Base-by-base conservation (phyloP, 2,888 invertebrate species). In the Sarcophaga variegata region DNA sequence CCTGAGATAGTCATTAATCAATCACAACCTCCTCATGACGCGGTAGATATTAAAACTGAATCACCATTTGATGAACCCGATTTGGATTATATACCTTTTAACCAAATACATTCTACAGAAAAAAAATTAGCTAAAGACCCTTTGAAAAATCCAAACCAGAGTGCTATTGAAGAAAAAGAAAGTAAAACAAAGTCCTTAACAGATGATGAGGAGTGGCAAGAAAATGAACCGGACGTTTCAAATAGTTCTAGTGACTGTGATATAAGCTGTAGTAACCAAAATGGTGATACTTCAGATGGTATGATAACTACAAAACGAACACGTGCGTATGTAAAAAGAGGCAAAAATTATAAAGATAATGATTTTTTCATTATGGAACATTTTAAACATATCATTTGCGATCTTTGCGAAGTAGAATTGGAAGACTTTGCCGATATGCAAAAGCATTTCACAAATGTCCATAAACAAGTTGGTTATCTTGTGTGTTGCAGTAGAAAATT, bases 161-260 rank as follows among this genome's bases (percentile, higher is more conserved):
- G n/a, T 37, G 20, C 37, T n/a, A 20, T 25, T 14, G 37, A n/a
- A 66, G 63, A 75, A 25, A 8, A 64, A 54, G 54, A 14, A 14
- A 54, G 17, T 14, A 17, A 54, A 14, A 14, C 12, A 54, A 75
- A 63, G n/a, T n/a, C 12, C 20, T n/a, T 20, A 60, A 11, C n/a
- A 17, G 22, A 37, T 81, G 20, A 86, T 87, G 4, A 89, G 11
- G 45, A 75, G 8, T 14, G 59, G 0, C n/a, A 20, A 77, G 88
- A 0, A 89, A 87, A 59, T 89, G 20, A 59, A 77, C 12, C 20
- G 37, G 3, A 89, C 90, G 5, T 63, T 83, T 49, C 17, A 17
- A 62, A 62, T 62, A 62, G n/a, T n/a, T n/a, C 17, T 5, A 90
- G 89, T 4, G 90, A 92, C 0, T 90, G 91, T 4, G 91, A 91